Percentiles rank a stretch among this genome's conserved stretches.
phyloP scores from a whole-genome alignment of 2,113 vertebrate genomes.

The Eira barbara region DNA sequence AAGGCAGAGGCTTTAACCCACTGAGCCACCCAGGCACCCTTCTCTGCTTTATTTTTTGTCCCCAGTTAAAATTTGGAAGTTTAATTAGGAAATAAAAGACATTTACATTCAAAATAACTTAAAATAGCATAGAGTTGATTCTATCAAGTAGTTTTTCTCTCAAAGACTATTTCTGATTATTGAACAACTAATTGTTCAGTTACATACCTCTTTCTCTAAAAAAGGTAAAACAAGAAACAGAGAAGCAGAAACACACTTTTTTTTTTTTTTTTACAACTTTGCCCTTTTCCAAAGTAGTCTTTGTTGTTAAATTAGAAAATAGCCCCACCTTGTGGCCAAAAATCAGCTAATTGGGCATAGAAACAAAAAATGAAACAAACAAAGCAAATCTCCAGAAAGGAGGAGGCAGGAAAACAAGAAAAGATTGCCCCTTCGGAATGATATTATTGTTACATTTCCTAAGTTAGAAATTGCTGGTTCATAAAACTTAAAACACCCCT shows the following conservation, averaged over 20 bases:
- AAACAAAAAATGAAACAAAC: not conserved
- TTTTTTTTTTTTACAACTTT: not conserved
- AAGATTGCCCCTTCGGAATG: not conserved
- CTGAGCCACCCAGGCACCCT: too few species aligned
- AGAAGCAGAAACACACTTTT: not conserved
- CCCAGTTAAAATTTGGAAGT: not conserved
- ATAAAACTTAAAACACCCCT: not conserved
- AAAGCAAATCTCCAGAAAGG: not conserved
- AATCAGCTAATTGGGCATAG: not conserved
- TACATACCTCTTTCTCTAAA: not conserved
- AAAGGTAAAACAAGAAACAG: not conserved
- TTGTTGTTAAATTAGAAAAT: conserved; percentile 68
- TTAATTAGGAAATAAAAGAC: not conserved
- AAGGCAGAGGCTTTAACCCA: too few species aligned
- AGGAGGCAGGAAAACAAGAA: conserved; percentile 1
- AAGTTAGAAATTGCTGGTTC: not conserved
- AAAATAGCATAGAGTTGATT: not conserved
- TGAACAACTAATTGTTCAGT: not conserved
- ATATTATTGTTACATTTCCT: not conserved
- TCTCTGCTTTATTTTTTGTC: not conserved
- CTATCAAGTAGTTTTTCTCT: not conserved
- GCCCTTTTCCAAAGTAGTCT: not conserved
- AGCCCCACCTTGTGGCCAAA: conserved; percentile 82
- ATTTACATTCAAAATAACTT: not conserved
- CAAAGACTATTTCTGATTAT: not conserved